Conservation (phyloP, 2,797 vertebrate species). For the Kryptopterus vitreolus region DNA sequence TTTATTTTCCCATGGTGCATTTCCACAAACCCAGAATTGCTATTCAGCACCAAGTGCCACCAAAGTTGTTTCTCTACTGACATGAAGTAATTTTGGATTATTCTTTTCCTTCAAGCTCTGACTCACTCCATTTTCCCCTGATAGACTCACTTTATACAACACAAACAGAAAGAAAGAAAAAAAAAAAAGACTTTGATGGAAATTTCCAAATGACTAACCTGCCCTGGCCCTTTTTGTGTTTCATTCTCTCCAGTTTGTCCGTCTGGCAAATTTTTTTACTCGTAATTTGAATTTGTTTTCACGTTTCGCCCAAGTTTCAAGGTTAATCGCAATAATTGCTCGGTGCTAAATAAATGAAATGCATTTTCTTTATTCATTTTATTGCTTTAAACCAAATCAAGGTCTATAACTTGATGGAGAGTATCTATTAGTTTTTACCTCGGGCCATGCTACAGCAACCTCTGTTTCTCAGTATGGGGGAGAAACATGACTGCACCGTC, state of each 20-base stretch:
- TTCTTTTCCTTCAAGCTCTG: constrained; percentile 13
- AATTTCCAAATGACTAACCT: constrained; percentile 35
- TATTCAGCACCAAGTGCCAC: constrained; percentile 34
- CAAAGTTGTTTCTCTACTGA: constrained; percentile 37
- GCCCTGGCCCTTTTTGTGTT: not conserved
- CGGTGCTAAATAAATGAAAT: not conserved
- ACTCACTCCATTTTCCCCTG: constrained; percentile 30
- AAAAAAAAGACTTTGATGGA: constrained; percentile 5
- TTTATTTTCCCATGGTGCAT: constrained; percentile 36
- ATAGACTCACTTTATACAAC: constrained; percentile 12
- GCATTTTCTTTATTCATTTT: not conserved
- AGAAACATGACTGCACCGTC: no score
- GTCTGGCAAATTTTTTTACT: not conserved
- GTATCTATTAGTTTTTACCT: not conserved
- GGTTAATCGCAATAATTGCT: not conserved
- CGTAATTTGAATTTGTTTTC: not conserved
- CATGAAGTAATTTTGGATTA: constrained; percentile 34
- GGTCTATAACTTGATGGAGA: not conserved
- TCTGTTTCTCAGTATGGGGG: not conserved
- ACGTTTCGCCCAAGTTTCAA: not conserved
- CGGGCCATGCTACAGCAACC: no score
- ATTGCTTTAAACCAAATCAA: no score
- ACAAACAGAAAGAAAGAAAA: constrained; percentile 24
- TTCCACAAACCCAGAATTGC: constrained; percentile 21
- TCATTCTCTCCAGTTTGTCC: constrained; percentile 2